Base-by-base conservation (phyloP, 2,888 invertebrate species). In the Sarcophaga variegata region DNA sequence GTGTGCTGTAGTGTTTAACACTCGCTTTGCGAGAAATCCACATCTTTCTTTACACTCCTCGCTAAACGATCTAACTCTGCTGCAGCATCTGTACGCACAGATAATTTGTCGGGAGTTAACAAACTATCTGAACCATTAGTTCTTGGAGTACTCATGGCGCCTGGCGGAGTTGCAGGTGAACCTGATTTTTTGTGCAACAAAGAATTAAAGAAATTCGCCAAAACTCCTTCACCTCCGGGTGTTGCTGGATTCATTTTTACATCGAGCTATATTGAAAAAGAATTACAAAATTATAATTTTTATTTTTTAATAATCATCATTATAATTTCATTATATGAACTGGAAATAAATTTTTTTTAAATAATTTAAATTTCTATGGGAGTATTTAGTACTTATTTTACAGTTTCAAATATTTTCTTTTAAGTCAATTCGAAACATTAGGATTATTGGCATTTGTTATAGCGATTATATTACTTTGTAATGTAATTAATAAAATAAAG, bases 201-300 rank as follows among this genome's bases (percentile, higher is more conserved):
- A 88, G 99, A 99, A 95, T 99, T 99, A 95, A 99, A 99, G 95
- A 99, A 99, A 94, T 97, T 99, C 14, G 99, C 99, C 88, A 99
- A 94, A 79, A 99, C 98, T 85, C 98, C 98, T 94, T 99, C 99
- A 87, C 97, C 97, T 78, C 97, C 96, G 4, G 97, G 96, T 77
- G 97, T 95, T 90, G 96, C 96, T 1, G 96, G 95, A 90, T 95
- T 94, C 93, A 97, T 94, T 94, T 97, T 96, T 79, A 96, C 94
- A 93, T 97, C 97, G 93, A 97, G 84, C 87, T 87, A 59, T 87
- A 59, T 47, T 27, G 22, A 83, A 12, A 75, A 67, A 22, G 6
- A 66, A 11, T 22, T 8, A 14, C 11, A 47, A 37, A 4, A 45
- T 54, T 14, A 17, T 12, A 14, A 54, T 54, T 14, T 17, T 4